Percentiles rank a stretch among this genome's conserved stretches.
Evolutionary conservation across 2,888 invertebrate genomes (phyloP).

Genomic region (Drosophila multiciliata): DNA sequence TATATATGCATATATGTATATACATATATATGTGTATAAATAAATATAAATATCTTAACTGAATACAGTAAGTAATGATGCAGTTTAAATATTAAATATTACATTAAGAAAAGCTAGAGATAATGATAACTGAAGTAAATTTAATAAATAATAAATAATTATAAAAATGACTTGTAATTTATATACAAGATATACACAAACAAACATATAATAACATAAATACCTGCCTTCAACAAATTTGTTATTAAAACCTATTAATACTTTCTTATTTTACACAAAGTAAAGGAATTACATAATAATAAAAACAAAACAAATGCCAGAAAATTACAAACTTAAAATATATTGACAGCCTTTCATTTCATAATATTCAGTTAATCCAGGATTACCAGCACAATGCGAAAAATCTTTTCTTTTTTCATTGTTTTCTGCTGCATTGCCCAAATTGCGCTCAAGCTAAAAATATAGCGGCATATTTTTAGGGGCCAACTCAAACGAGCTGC

Average conservation of each 20-base stretch:
- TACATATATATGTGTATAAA: conserved; percentile 64
- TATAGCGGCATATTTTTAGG: background rate
- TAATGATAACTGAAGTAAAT: conserved; percentile 61
- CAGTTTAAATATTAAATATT: conserved; percentile 60
- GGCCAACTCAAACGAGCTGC: background rate
- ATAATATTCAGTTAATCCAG: background rate
- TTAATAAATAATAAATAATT: conserved; percentile 67
- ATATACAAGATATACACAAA: conserved; percentile 79
- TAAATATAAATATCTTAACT: conserved; percentile 67
- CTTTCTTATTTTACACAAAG: conserved; percentile 81
- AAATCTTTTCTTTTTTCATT: background rate
- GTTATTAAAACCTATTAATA: conserved; percentile 81
- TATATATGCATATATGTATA: conserved; percentile 63
- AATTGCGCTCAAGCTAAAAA: background rate
- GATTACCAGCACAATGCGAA: background rate
- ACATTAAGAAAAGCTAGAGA: conserved; percentile 59
- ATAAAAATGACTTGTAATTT: conserved; percentile 75
- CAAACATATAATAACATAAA: conserved; percentile 80
- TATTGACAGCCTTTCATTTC: background rate
- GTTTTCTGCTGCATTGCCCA: background rate
- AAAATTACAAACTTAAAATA: conserved; percentile 52
- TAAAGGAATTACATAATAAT: conserved; percentile 75
- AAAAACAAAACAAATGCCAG: conserved; percentile 64
- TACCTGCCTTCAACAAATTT: conserved; percentile 83
- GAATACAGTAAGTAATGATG: conserved; percentile 67